phyloP scores from a whole-genome alignment of 1,140 invertebrate genomes.

The Cephus cinctus region DNA sequence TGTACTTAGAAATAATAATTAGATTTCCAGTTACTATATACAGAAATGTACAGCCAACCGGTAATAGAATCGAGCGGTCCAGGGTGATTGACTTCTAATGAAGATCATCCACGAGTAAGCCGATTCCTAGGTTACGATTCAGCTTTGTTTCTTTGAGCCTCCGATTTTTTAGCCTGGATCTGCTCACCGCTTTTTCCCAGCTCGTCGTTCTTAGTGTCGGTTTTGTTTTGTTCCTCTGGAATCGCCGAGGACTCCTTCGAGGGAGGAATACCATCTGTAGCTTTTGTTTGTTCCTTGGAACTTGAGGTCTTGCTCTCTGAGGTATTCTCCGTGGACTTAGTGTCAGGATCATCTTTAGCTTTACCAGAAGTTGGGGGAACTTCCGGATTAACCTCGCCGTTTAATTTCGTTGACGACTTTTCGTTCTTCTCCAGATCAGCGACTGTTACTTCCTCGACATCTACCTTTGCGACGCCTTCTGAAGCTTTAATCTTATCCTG shows the following conservation, averaged over 20 bases:
- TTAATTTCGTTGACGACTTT: slow-evolving; percentile 17
- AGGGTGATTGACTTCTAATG: too few relatives aligned
- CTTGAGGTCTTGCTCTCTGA: slow-evolving; percentile 34
- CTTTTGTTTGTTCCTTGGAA: slow-evolving; percentile 11
- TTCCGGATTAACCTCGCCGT: slow-evolving; percentile 19
- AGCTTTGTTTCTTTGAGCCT: slow-evolving; percentile 38
- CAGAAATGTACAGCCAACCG: slow-evolving; percentile 37
- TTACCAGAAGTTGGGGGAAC: neutral
- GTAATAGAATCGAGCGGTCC: too few relatives aligned
- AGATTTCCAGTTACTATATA: slow-evolving; percentile 27
- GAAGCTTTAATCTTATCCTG: too few relatives aligned
- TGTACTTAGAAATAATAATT: too few relatives aligned
- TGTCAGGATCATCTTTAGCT: neutral
- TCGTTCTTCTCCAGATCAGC: slow-evolving; percentile 14
- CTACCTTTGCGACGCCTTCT: slow-evolving; percentile 14
- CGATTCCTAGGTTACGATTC: slow-evolving; percentile 38
- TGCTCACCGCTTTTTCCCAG: slow-evolving; percentile 25
- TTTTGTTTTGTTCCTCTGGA: slow-evolving; percentile 18
- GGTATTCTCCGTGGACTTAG: slow-evolving; percentile 32
- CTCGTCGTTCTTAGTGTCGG: neutral
- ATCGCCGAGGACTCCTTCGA: slow-evolving; percentile 30
- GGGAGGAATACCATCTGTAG: slow-evolving; percentile 15
- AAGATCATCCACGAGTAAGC: too few relatives aligned
- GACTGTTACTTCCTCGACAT: slow-evolving; percentile 14
- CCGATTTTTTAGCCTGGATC: slow-evolving; percentile 39